A percentile compares a stretch with the other conserved stretches of the same genome.
phyloP scores from a whole-genome alignment of 2,113 vertebrate genomes.

The Arvicanthis niloticus region DNA sequence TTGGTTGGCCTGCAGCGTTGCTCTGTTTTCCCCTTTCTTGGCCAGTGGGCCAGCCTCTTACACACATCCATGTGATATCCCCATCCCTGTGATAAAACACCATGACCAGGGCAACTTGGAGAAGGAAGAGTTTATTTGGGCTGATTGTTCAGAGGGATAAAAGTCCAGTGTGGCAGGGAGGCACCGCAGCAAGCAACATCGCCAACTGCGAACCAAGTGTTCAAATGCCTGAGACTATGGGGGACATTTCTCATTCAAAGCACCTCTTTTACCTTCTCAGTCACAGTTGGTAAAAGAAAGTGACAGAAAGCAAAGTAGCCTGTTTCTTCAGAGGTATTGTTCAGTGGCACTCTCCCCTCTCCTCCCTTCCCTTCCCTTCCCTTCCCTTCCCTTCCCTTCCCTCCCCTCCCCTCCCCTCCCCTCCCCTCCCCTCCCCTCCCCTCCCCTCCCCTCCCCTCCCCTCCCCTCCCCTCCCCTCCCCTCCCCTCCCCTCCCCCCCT shows the following conservation, averaged over 20 bases:
- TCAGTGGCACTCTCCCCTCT: neutral
- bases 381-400: fast-evolving
- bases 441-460: no score
- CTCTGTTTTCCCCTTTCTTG: neutral
- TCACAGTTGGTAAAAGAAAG: neutral
- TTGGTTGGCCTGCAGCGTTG: slow-evolving; percentile 11
- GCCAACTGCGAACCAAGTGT: neutral
- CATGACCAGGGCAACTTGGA: neutral
- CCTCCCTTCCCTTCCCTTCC: neutral
- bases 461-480: no score
- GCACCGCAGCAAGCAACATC: neutral
- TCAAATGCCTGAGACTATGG: neutral
- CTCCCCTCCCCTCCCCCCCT: no score
- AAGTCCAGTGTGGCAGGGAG: neutral
- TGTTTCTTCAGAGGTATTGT: neutral
- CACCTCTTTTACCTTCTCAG: slow-evolving; percentile 2
- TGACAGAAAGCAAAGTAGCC: slow-evolving; percentile 10
- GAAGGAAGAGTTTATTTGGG: neutral
- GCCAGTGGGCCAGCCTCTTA: neutral
- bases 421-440: no score
- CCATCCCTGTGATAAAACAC: neutral
- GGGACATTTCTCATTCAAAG: neutral
- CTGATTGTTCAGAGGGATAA: neutral
- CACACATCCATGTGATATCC: neutral
- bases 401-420: fast-evolving